A percentile compares a stretch with the other conserved stretches of the same genome.
These are phyloP conservation scores for Monochamus alternatus DNA, from an alignment of 2,888 invertebrate genomes.

Conservation along the genomic window DNA sequence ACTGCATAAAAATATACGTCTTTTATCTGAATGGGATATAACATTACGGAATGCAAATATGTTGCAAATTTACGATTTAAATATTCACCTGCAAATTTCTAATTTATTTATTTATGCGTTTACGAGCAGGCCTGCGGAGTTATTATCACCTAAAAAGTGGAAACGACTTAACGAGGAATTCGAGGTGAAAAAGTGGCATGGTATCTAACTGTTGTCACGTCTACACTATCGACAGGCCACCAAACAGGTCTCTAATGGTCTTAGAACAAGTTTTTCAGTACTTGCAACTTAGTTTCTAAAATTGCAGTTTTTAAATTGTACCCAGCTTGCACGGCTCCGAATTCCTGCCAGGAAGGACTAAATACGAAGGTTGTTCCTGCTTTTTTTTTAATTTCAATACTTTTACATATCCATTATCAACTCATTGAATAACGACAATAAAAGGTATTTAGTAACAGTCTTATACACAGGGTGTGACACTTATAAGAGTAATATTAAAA, in stretches of 20 bases:
- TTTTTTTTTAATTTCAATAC: no score
- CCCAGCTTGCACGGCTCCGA: not conserved
- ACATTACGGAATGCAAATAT: no score
- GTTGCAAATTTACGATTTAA: not conserved
- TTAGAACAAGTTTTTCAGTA: not conserved
- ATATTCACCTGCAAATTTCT: not conserved
- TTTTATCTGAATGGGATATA: no score
- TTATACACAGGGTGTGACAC: no score
- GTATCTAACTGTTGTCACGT: conserved; percentile 5
- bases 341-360: no score
- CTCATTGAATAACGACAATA: no score
- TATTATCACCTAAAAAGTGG: not conserved
- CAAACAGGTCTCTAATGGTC: conserved; percentile 6
- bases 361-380: no score
- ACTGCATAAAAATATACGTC: no score
- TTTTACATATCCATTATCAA: no score
- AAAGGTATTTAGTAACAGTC: no score
- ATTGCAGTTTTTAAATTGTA: conserved; percentile 1
- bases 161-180: conserved; percentile 3
- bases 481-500: no score
- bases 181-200: conserved; percentile 5
- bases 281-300: not conserved
- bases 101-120: conserved; percentile 12
- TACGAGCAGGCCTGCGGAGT: not conserved
- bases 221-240: not conserved